Percentiles rank a stretch among this genome's conserved stretches.
Evolutionary conservation across 2,888 invertebrate genomes (phyloP).

Genomic region (Eledone cirrhosa): DNA sequence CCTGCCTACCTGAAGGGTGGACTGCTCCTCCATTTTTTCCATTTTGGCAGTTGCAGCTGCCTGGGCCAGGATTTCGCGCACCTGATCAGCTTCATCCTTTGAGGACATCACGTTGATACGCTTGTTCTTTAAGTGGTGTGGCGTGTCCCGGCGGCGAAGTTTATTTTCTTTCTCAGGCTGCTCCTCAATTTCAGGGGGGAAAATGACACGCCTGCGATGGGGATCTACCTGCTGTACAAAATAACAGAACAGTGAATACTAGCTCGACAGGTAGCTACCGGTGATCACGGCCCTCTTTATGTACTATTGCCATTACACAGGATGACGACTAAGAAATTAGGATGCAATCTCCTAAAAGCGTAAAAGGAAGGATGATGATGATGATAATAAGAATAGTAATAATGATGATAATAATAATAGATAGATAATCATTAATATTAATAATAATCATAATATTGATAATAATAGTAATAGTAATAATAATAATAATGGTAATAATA

Average conservation of each 20-base stretch:
- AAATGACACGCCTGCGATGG: conserved; percentile 52
- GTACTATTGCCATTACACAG: no score
- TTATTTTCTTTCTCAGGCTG: conserved; percentile 57
- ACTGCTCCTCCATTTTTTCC: conserved; percentile 34
- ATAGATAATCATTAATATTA: no score
- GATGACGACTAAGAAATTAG: no score
- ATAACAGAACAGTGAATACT: conserved; percentile 27
- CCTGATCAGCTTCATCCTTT: conserved; percentile 60
- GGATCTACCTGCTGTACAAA: conserved; percentile 28
- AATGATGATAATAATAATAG: no score
- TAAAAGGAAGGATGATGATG: no score
- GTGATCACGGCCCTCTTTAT: neutral
- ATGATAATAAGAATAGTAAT: no score
- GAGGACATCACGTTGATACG: conserved; percentile 75
- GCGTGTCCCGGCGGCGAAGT: conserved; percentile 92
- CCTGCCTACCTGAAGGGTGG: conserved; percentile 26
- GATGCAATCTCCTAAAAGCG: no score
- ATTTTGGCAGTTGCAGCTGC: conserved; percentile 37
- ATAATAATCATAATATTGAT: no score
- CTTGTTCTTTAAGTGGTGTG: conserved; percentile 98
- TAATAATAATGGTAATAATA: no score
- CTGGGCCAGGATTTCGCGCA: conserved; percentile 60
- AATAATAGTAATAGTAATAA: no score
- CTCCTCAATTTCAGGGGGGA: conserved; percentile 56
- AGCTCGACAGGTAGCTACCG: conserved; percentile 26